Evolutionary conservation across 1,140 invertebrate genomes (phyloP).

Genomic region (Ctenoplectra terminalis): DNA sequence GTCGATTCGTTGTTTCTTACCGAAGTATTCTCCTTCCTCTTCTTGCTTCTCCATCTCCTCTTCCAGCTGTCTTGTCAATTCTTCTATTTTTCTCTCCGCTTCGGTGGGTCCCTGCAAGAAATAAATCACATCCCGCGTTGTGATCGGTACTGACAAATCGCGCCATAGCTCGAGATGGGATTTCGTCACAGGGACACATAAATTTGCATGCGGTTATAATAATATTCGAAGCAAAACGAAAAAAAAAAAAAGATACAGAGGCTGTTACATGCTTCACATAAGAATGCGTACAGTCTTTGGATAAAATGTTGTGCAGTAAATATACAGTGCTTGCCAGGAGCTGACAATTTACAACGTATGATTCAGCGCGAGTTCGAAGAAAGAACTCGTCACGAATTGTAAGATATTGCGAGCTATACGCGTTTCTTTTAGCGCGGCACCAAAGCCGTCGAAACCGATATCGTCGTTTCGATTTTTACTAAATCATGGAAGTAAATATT

Average conservation of each 20-base stretch:
- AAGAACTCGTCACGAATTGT: conserved; percentile 49
- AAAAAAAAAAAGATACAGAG: neutral
- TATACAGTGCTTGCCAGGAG: conserved; percentile 31
- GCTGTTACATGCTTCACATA: conserved; percentile 16
- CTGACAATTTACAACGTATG: conserved; percentile 53
- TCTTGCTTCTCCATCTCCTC: conserved; percentile 97
- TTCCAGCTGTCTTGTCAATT: conserved; percentile 94
- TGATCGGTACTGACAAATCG: conserved; percentile 34
- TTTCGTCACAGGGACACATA: conserved; percentile 15
- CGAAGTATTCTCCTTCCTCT: conserved; percentile 98
- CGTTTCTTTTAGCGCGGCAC: neutral
- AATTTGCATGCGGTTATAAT: conserved; percentile 3
- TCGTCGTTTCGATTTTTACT: neutral
- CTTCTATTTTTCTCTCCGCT: conserved; percentile 95
- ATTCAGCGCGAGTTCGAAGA: conserved; percentile 52
- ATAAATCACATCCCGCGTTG: conserved; percentile 40
- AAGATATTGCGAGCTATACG: conserved; percentile 2
- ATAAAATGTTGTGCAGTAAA: conserved; percentile 53
- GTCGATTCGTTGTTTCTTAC: conserved; percentile 84
- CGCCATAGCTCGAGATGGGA: conserved; percentile 1
- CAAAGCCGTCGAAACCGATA: neutral
- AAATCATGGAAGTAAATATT: neutral
- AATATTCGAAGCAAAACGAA: neutral
- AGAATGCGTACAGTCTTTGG: conserved; percentile 14
- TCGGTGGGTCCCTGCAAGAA: conserved; percentile 90